These are phyloP conservation scores for Cyprinodon variegatus DNA, from an alignment of 2,113 vertebrate species.

Conservation along the genomic window DNA sequence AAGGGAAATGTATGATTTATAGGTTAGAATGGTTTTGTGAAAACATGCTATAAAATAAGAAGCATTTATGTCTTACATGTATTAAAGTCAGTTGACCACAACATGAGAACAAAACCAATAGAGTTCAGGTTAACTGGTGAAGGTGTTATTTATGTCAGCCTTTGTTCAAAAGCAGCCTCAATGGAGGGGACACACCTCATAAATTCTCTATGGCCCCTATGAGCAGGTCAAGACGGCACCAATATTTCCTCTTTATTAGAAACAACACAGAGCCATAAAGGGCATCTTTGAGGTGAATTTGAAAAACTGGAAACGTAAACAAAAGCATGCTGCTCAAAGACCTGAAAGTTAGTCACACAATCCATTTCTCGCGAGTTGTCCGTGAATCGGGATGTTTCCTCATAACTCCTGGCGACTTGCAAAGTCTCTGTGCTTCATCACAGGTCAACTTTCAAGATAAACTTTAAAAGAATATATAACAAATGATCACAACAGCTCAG, in stretches of 20 bases:
- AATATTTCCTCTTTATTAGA: slow-evolving; percentile 78
- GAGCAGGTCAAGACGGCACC: slow-evolving; percentile 70
- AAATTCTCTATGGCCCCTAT: slow-evolving; percentile 66
- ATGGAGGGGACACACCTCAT: slow-evolving; percentile 59
- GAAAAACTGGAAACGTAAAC: slow-evolving; percentile 30
- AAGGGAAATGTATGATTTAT: background rate
- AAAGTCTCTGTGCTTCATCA: slow-evolving; percentile 62
- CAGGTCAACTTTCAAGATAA: slow-evolving; percentile 69
- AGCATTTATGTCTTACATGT: slow-evolving; percentile 37
- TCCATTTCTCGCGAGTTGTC: slow-evolving; percentile 50
- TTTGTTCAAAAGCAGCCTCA: slow-evolving; percentile 60
- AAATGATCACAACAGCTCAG: slow-evolving; percentile 51
- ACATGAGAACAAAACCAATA: slow-evolving; percentile 28
- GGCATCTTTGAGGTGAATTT: slow-evolving; percentile 59
- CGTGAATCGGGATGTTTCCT: slow-evolving; percentile 32
- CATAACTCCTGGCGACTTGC: slow-evolving; percentile 55
- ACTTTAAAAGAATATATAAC: slow-evolving; percentile 68
- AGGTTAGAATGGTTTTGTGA: slow-evolving; percentile 5
- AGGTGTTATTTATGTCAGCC: slow-evolving; percentile 65
- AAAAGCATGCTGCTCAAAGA: slow-evolving; percentile 36
- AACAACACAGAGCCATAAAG: slow-evolving; percentile 68
- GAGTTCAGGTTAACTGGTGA: slow-evolving; percentile 48
- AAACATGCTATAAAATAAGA: background rate
- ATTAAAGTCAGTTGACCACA: slow-evolving; percentile 58
- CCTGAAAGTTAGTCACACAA: slow-evolving; percentile 63